Conservation (phyloP, 1,140 invertebrate genomes). For the Pseudomyrmex sp. region DNA sequence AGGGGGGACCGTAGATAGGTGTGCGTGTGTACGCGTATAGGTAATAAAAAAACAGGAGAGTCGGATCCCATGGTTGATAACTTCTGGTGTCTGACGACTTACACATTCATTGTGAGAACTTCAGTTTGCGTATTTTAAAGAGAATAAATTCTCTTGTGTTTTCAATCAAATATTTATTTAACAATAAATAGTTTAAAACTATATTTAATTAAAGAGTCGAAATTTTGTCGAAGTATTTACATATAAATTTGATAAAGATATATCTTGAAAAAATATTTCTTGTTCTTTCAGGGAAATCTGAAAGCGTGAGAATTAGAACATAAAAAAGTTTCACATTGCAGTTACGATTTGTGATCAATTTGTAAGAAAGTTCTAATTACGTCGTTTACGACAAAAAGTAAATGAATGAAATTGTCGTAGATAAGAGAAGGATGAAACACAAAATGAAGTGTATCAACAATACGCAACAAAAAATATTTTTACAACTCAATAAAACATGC, state of each 20-base stretch:
- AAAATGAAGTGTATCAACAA: not conserved
- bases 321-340: constrained; percentile 9
- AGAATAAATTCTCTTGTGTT: not conserved
- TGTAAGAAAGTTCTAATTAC: constrained; percentile 39
- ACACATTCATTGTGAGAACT: not conserved
- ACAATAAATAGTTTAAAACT: no score
- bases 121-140: no score
- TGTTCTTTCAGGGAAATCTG: constrained; percentile 15
- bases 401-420: not conserved
- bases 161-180: not conserved
- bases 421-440: constrained; percentile 2
- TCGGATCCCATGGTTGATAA: constrained; percentile 33
- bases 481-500: not conserved
- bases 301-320: constrained; percentile 64
- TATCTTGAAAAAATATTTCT: not conserved
- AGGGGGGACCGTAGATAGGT: constrained; percentile 26
- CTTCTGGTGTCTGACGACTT: not conserved
- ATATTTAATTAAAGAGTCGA: no score
- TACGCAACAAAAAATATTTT: not conserved
- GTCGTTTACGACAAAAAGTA: not conserved
- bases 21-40: constrained; percentile 42
- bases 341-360: constrained; percentile 59
- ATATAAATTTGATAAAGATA: no score
- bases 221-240: no score
- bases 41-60: constrained; percentile 43